Conservation (phyloP, 2,888 invertebrate genomes). For the Neuroscelio doddi region DNA sequence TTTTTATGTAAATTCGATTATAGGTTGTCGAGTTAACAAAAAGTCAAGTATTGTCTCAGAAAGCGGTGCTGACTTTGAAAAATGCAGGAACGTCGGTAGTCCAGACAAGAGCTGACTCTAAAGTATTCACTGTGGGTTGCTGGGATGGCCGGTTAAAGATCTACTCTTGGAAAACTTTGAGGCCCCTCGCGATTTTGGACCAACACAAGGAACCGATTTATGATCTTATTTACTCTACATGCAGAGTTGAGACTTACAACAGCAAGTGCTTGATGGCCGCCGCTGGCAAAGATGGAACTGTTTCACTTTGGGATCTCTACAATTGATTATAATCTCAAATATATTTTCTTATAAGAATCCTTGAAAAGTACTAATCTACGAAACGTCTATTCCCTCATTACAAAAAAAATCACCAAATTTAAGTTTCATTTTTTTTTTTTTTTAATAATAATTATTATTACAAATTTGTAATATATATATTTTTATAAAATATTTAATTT, state of each 20-base stretch:
- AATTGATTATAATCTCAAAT: slow-evolving; percentile 72
- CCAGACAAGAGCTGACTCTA: slow-evolving; percentile 79
- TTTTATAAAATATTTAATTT: no score
- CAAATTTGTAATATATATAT: no score
- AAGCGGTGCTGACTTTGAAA: slow-evolving; percentile 77
- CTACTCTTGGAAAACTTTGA: slow-evolving; percentile 84
- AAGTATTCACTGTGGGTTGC: slow-evolving; percentile 82
- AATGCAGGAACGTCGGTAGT: slow-evolving; percentile 83
- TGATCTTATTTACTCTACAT: slow-evolving; percentile 81
- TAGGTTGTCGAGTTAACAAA: slow-evolving; percentile 63
- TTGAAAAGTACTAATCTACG: slow-evolving; percentile 25
- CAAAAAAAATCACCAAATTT: no score
- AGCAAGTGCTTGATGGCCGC: slow-evolving; percentile 84
- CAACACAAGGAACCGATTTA: slow-evolving; percentile 82
- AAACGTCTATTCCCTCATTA: neutral
- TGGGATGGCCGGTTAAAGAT: slow-evolving; percentile 85
- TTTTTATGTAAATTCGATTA: slow-evolving; percentile 21
- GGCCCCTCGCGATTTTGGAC: slow-evolving; percentile 81
- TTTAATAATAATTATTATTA: no score
- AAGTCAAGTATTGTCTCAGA: slow-evolving; percentile 62
- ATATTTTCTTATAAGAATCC: slow-evolving; percentile 39
- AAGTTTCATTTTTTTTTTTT: no score
- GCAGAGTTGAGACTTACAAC: slow-evolving; percentile 79
- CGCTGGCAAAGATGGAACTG: slow-evolving; percentile 82
- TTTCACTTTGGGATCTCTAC: slow-evolving; percentile 87